Base-by-base conservation (phyloP, 2,888 invertebrate genomes). In the Drosophila koepferae region DNA sequence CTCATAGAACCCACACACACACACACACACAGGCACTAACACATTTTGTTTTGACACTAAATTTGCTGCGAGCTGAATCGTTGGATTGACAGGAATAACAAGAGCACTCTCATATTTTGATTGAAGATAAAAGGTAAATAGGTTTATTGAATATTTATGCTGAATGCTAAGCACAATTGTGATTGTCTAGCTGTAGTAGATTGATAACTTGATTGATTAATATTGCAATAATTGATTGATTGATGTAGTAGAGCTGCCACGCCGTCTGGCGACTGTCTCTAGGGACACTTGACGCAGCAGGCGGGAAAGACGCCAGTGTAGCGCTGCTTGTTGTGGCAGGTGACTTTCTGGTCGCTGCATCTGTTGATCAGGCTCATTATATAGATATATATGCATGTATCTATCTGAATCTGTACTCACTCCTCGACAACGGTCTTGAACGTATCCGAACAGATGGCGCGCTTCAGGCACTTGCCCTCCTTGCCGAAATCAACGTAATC, bases 251-350 rank as follows among this genome's bases (percentile, higher is more conserved):
- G 4, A 6, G 34, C 34, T 4, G 34, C 1, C 12, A 12, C 36
- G 49, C 12, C n/a, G 31, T 14, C 1, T 23, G 23, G 23, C 23
- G 40, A 1, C 41, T n/a, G 2, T 14, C 63, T 73, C 28, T 28
- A 75, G 79, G 81, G 88, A 68, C 92, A 92, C 63, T 92, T 92
- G 38, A 92, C 71, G 38, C 92, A 92, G 62, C 92, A 92, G 48
- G 82, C 89, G 1, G 92, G 92, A 65, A 92, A 92, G 4, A 92
- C 92, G 16, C 92, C 92, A 16, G 85, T 84, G 40, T 72, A 92
- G 12, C 87, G 86, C 60, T 90, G 86, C 61, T 87, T 91, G 63
- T 92, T 92, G 28, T 66, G 69, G 58, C 92, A 92, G 23, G 77
- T 91, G 12, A 91, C 81, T 3, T 77, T 79, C 55, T 83, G 83